Base-by-base conservation (phyloP, 2,797 vertebrate species). In the Acipenser ruthenus region DNA sequence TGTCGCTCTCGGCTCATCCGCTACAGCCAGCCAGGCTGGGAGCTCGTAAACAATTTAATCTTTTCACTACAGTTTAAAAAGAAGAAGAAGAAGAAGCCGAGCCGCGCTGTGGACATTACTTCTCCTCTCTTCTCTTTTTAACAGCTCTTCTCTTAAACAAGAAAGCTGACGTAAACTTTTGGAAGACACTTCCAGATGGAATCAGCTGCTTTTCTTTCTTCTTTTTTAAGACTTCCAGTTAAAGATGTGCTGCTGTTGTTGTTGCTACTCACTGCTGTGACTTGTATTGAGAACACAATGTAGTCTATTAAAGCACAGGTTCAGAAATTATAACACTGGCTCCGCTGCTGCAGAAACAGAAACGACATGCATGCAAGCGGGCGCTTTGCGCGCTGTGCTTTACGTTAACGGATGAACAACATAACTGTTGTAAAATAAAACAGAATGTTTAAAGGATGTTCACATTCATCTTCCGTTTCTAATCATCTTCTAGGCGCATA, bases 11-110 rank as follows among this genome's bases (percentile, higher is more conserved):
- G 88, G 92, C 93, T 96, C 91, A 95, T 95, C 93, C 81, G 83
- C 79, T 80, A 76, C 80, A 88, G 89, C 89, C 90, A 92, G 92
- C 90, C 86, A 62, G 82, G 90, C 92, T 93, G 85, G 77, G 77
- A 76, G 92, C 93, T 95, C 91, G 91, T 96, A 96, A 96, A 96
- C 93, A 97, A 95, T 96, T 96, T 94, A 94, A 96, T 97, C 93
- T 97, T 96, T 96, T 94, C 88, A 91, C 92, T 91, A 93, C 92
- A 93, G 93, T 93, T 92, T 86, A 90, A 88, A 89, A 72, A 77
- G 70, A 70, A 73, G 15, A 68, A 78, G 72, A 73, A 37, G 23
- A 72, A 69, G 80, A 79, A 77, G 78, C 78, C 81, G 83, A 87
- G 73, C 73, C 68, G 23, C 23, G 23, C 23, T 37, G 72, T 84